A percentile compares a stretch with the other conserved stretches of the same genome.
phyloP scores from a whole-genome alignment of 2,888 invertebrate species.

The Aradus depressus region DNA sequence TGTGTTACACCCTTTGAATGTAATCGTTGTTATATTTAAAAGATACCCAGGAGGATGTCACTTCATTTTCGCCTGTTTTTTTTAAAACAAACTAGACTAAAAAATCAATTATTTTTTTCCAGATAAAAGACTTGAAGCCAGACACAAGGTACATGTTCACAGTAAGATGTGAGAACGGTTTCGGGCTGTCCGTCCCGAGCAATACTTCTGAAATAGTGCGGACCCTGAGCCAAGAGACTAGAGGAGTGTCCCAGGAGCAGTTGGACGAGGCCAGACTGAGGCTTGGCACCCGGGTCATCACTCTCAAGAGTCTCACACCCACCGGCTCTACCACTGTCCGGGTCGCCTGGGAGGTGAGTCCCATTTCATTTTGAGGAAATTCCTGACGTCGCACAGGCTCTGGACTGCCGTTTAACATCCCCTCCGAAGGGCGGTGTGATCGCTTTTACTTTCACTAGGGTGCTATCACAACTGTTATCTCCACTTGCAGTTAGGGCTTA shows the following conservation, averaged over 20 bases:
- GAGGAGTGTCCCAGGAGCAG: conserved; percentile 55
- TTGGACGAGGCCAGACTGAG: conserved; percentile 62
- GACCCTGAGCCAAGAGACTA: conserved; percentile 51
- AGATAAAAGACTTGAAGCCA: conserved; percentile 56
- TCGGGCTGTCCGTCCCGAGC: conserved; percentile 72
- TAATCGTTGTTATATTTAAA: no score
- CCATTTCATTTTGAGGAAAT: no score
- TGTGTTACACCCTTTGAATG: no score
- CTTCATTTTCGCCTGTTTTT: no score
- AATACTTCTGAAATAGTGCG: conserved; percentile 56
- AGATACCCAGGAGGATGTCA: no score
- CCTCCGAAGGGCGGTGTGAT: no score
- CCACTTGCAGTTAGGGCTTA: not conserved
- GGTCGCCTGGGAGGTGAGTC: conserved; percentile 65
- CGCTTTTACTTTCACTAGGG: no score
- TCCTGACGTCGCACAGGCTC: no score
- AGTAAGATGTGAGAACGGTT: conserved; percentile 71
- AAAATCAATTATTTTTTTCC: conserved; percentile 1
- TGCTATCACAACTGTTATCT: no score
- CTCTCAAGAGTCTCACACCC: conserved; percentile 51
- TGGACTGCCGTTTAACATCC: no score
- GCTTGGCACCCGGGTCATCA: conserved; percentile 66
- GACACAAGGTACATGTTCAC: conserved; percentile 76
- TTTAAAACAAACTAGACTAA: no score
- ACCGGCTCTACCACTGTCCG: conserved; percentile 64